These are phyloP conservation scores for Hydrozoanthus tunicans DNA, from an alignment of 64 coral and sea anemone species.

Conservation along the genomic window DNA sequence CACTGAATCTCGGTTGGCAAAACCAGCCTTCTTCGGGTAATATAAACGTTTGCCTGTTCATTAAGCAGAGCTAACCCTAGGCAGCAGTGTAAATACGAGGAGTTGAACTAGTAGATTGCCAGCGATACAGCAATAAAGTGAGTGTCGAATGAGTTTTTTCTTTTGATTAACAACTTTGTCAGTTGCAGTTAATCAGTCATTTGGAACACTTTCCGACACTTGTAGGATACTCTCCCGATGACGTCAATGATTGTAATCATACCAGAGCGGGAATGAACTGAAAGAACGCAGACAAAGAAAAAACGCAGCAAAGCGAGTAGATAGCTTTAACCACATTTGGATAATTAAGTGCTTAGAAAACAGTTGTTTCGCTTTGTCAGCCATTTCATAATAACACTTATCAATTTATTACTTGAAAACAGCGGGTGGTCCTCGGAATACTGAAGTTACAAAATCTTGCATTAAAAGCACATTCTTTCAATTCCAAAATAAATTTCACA, in stretches of 20 bases:
- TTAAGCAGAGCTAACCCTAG: no score
- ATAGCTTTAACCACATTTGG: conserved; percentile 17
- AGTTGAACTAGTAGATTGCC: neutral
- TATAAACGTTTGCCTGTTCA: no score
- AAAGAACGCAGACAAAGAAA: neutral
- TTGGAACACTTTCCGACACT: neutral
- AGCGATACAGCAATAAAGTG: neutral
- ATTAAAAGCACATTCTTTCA: no score
- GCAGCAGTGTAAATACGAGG: no score
- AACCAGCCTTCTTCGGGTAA: no score
- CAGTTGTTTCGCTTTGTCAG: neutral
- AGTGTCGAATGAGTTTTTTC: no score
- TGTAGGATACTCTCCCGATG: neutral
- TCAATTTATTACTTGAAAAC: conserved; percentile 2
- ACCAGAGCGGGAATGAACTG: neutral
- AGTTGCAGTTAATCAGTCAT: neutral
- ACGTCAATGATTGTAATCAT: conserved; percentile 12
- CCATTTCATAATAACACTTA: neutral
- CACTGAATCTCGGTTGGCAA: no score
- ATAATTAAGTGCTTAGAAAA: conserved; percentile 1
- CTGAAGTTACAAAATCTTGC: no score
- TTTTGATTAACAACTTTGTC: neutral
- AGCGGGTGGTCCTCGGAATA: neutral
- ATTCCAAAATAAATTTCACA: no score
- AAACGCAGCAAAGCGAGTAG: neutral